A percentile compares a stretch with the other conserved stretches of the same genome.
Conservation (phyloP, 2,888 invertebrate species). For the Cremastinae sp. region DNA sequence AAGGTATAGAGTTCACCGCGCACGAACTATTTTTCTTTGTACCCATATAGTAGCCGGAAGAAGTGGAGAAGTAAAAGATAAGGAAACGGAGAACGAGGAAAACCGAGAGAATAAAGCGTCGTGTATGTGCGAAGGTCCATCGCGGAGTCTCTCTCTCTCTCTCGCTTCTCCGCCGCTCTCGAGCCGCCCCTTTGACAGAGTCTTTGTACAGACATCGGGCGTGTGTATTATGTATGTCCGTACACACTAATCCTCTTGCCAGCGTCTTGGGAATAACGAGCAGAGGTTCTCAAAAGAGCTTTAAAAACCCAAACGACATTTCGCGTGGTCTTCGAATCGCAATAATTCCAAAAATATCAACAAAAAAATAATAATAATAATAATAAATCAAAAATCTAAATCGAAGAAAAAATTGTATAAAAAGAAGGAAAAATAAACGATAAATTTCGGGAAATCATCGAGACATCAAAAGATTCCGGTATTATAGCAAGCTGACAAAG, state of each 20-base stretch:
- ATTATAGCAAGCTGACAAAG: too few species aligned
- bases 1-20: too few species aligned
- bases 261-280: constrained; percentile 56
- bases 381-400: too few species aligned
- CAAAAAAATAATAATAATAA: neutral
- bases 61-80: constrained; percentile 20
- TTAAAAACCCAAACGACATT: neutral
- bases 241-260: constrained; percentile 32
- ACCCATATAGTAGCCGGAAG: constrained; percentile 39
- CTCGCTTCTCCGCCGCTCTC: constrained; percentile 13
- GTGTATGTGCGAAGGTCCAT: constrained; percentile 61
- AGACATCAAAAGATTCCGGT: too few species aligned
- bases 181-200: constrained; percentile 11
- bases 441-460: too few species aligned
- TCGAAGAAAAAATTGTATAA: too few species aligned
- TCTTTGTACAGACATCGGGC: constrained; percentile 1
- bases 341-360: too few species aligned
- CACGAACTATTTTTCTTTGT: too few species aligned
- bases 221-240: constrained; percentile 13
- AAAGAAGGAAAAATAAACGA: too few species aligned
- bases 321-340: neutral
- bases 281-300: constrained; percentile 60
- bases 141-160: constrained; percentile 51
- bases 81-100: constrained; percentile 24
- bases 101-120: constrained; percentile 56